These are phyloP conservation scores for Athalia cordata DNA, from an alignment of 2,888 invertebrate species.

Conservation along the genomic window DNA sequence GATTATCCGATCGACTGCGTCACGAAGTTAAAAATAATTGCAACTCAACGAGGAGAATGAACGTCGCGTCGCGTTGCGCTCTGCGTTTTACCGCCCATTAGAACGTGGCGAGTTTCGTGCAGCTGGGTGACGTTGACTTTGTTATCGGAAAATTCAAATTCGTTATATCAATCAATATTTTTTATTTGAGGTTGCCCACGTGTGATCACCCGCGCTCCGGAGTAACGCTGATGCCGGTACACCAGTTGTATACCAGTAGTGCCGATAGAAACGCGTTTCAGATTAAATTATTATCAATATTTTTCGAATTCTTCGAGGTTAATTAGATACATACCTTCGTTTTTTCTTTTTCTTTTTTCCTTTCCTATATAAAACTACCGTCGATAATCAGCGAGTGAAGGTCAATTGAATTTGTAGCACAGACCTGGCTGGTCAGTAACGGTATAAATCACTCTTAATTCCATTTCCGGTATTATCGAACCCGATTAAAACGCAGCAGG, in stretches of 20 bases:
- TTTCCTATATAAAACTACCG: neutral
- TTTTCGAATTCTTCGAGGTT: too few relatives aligned
- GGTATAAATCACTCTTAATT: slow-evolving; percentile 30
- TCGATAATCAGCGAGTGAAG: neutral
- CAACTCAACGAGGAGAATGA: neutral
- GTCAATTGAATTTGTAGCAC: slow-evolving; percentile 5
- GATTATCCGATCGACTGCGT: slow-evolving; percentile 4
- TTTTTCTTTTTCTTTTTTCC: neutral
- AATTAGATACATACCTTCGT: neutral
- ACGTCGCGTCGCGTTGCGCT: neutral
- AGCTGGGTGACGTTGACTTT: slow-evolving; percentile 18
- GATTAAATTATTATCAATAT: too few relatives aligned
- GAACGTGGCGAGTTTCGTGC: neutral
- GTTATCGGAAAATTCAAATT: slow-evolving; percentile 38
- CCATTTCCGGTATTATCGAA: slow-evolving; percentile 18
- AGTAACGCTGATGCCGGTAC: too few relatives aligned
- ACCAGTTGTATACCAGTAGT: too few relatives aligned
- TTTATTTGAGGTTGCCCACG: neutral
- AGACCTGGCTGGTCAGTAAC: neutral
- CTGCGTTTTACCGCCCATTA: neutral
- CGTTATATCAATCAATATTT: slow-evolving; percentile 32
- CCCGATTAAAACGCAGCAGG: slow-evolving; percentile 48
- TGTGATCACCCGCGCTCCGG: too few relatives aligned
- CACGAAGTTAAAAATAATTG: neutral
- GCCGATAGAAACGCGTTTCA: too few relatives aligned